Evolutionary conservation across 2,888 invertebrate genomes (phyloP).

Genomic region (Therioaphis trifolii): DNA sequence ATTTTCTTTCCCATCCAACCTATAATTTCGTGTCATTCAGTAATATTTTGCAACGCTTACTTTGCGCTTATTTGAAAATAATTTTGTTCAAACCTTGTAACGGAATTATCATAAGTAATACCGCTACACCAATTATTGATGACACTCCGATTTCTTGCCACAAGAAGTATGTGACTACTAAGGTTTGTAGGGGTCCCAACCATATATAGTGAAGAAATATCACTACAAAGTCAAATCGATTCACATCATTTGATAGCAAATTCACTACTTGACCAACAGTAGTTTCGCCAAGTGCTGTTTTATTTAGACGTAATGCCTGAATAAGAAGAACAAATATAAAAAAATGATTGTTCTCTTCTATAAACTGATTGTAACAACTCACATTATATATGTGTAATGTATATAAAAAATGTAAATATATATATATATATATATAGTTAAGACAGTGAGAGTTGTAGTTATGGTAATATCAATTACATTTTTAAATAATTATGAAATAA

Average conservation of each 20-base stretch:
- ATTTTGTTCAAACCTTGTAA: constrained; percentile 65
- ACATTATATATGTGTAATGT: too few relatives aligned
- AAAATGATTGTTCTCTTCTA: too few relatives aligned
- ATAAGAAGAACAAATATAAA: not conserved
- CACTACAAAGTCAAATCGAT: constrained; percentile 72
- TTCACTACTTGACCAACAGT: constrained; percentile 74
- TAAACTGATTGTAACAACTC: too few relatives aligned
- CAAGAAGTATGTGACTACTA: constrained; percentile 69
- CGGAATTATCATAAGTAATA: constrained; percentile 64
- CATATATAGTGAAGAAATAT: constrained; percentile 72
- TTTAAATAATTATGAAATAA: too few relatives aligned
- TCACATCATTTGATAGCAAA: constrained; percentile 73
- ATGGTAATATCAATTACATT: too few relatives aligned
- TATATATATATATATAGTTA: too few relatives aligned
- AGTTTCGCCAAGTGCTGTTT: constrained; percentile 69
- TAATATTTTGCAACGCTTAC: not conserved
- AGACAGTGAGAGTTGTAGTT: too few relatives aligned
- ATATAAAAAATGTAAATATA: too few relatives aligned
- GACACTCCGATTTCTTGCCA: constrained; percentile 65
- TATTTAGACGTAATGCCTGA: constrained; percentile 68
- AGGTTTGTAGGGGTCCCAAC: constrained; percentile 71
- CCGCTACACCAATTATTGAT: constrained; percentile 65
- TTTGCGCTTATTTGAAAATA: too few relatives aligned
- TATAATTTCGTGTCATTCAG: constrained; percentile 70
- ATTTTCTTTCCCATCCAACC: constrained; percentile 82